Evolutionary conservation across 1,140 invertebrate genomes (phyloP), one percentile per base, ranked within the genome.

Genomic region (Drosophila dunni): DNA sequence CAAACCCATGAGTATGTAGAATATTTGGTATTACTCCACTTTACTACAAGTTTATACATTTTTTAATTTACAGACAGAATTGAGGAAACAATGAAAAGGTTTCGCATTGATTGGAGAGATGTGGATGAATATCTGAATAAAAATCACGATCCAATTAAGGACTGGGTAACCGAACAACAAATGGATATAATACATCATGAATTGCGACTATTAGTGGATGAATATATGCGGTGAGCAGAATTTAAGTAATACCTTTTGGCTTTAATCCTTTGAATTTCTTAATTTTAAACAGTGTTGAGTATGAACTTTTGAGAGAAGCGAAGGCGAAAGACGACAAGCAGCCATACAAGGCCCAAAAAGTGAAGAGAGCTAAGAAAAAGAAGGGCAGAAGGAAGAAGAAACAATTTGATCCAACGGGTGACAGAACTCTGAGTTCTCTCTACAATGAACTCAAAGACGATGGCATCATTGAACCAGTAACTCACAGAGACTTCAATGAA

Each of bases 371-470:
- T 0, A 91, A 88, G 57, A 75, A 81, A 13, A 92, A 93, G 36
- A 91, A 89, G 45, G 95, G 94, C 72, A 95, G 94, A 65, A 95
- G 15, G 64, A 96, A 96, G 89, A 96, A 95, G 78, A 96, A 95
- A 71, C 51, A 63, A 2, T 91, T 92, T 17, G 97, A 98, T 93
- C 91, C 96, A 8, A 98, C 97, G 7, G 96, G 94, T 2, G 95
- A 97, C 80, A 93, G 96, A 78, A 95, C 95, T 0, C 93, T 94
- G 3, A 95, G 97, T 76, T 96, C 96, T 1, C 90, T 97, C 3
- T 97, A 96, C 91, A 95, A 97, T 81, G 97, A 98, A 92, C 90
- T 98, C 6, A 93, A 97, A 4, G 93, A 94, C 20, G 94, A 96
- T 68, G 95, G 95, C 6, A 95, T 98, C 10, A 96, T 98, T 60